Conservation (phyloP, 2,113 vertebrate genomes). For the Microtus montanus region DNA sequence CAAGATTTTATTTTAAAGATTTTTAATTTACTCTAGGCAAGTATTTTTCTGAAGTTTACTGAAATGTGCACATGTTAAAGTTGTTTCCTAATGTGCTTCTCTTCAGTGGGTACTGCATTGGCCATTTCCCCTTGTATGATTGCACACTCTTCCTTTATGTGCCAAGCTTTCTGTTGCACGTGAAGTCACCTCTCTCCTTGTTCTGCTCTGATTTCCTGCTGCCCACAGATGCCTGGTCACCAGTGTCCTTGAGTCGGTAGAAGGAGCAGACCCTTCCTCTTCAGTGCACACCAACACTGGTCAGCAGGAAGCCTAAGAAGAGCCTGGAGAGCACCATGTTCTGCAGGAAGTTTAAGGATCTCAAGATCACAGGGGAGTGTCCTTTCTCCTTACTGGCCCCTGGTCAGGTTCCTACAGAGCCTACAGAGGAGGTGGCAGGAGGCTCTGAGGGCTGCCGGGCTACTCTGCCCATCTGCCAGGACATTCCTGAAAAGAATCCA, state of each 20-base stretch:
- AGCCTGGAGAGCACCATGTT: slow-evolving; percentile 89
- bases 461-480: slow-evolving; percentile 86
- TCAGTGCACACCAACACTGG: background rate
- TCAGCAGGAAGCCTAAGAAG: background rate
- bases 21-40: background rate
- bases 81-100: background rate
- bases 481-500: slow-evolving; percentile 85
- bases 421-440: slow-evolving; percentile 84
- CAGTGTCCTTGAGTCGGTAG: background rate
- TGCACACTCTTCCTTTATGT: background rate
- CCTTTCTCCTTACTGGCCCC: slow-evolving; percentile 92
- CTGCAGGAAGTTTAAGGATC: slow-evolving; percentile 96
- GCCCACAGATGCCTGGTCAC: background rate
- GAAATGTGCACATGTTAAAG: background rate
- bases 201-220: background rate
- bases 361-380: slow-evolving; percentile 96
- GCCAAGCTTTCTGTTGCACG: background rate
- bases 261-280: background rate
- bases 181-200: background rate
- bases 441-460: slow-evolving; percentile 78
- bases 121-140: background rate
- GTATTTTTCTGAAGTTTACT: background rate
- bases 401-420: slow-evolving; percentile 86
- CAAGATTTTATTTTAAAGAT: background rate
- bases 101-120: background rate